A percentile compares a stretch with the other conserved stretches of the same genome.
These are phyloP conservation scores for Dugesia japonica DNA, from an alignment of 2,888 invertebrate species.

Conservation along the genomic window DNA sequence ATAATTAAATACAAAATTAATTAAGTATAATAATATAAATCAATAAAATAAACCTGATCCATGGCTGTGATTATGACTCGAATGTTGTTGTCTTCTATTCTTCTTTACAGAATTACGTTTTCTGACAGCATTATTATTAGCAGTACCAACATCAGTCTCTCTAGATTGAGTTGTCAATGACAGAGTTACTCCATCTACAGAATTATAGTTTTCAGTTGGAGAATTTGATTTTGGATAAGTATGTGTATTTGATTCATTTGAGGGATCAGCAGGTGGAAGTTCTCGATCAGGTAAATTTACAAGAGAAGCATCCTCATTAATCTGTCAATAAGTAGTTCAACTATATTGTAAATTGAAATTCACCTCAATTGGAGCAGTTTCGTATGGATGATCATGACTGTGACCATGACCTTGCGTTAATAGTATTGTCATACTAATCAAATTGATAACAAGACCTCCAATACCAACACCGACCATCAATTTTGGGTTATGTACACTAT, in stretches of 20 bases:
- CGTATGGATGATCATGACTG: background rate
- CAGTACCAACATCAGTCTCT: background rate
- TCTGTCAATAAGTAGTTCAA: no score
- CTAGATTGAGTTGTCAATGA: background rate
- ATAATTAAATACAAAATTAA: background rate
- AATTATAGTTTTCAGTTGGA: no score
- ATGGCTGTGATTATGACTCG: background rate
- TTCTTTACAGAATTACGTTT: background rate
- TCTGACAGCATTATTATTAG: background rate
- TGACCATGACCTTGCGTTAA: conserved; percentile 32
- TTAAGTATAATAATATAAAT: no score
- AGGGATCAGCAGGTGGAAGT: background rate
- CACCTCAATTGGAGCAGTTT: background rate
- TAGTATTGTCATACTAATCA: conserved; percentile 29
- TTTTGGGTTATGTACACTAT: conserved; percentile 31
- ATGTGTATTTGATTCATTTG: no score
- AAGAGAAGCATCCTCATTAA: no score
- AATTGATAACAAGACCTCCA: conserved; percentile 32
- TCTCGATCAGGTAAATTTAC: background rate
- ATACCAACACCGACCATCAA: conserved; percentile 32
- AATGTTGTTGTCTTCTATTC: background rate
- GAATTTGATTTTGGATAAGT: no score
- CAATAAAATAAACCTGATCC: background rate
- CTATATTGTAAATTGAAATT: background rate
- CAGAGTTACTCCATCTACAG: no score